Evolutionary conservation across 2,113 vertebrate genomes (phyloP).

Genomic region (Hydrochoerus hydrochaeris): DNA sequence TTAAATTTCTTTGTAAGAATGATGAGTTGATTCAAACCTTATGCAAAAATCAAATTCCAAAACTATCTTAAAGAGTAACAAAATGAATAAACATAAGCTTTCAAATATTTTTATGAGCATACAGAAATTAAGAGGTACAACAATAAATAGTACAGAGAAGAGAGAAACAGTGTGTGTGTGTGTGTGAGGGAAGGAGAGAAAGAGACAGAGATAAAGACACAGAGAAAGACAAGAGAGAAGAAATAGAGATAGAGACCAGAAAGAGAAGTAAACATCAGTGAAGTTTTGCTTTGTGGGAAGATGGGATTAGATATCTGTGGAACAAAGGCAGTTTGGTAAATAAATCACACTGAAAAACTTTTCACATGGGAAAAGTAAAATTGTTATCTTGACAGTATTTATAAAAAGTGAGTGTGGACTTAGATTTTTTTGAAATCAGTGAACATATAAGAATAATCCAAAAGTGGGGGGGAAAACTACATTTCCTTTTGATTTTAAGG

Average conservation of each 20-base stretch:
- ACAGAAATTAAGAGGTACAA: background rate
- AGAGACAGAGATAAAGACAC: background rate
- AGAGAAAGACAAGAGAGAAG: too few relatives aligned
- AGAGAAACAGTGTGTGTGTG: background rate
- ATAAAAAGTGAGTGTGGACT: background rate
- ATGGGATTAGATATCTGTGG: background rate
- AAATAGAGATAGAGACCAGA: background rate
- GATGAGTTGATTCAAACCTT: background rate
- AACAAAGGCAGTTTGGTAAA: background rate
- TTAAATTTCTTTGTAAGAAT: background rate
- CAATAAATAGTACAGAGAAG: background rate
- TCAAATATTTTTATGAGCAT: background rate
- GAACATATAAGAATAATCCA: background rate
- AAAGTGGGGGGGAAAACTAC: background rate
- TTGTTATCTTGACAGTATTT: background rate
- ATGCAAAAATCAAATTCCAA: background rate
- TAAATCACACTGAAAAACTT: background rate
- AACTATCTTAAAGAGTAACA: background rate
- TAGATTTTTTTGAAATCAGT: background rate
- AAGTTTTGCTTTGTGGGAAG: background rate
- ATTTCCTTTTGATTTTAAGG: background rate
- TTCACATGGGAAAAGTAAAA: background rate
- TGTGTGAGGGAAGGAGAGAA: too few relatives aligned
- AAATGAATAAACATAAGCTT: background rate
- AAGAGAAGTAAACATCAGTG: background rate